These are phyloP conservation scores for Columbina picui DNA, from an alignment of 2,113 vertebrate species.

Conservation along the genomic window DNA sequence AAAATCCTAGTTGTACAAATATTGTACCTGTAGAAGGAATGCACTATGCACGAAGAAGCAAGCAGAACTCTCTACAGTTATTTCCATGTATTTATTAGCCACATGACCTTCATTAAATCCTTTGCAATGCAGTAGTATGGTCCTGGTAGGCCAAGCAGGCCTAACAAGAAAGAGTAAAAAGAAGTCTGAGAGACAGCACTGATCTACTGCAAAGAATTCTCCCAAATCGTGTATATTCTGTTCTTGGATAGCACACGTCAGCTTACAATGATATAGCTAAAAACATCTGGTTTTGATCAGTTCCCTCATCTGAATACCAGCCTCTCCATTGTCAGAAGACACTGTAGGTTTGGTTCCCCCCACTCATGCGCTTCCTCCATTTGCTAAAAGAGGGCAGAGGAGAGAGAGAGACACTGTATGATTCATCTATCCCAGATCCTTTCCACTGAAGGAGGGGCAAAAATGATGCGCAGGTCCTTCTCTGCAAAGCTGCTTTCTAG, in stretches of 20 bases:
- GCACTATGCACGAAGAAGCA: neutral
- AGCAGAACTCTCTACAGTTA: neutral
- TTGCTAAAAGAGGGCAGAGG: neutral
- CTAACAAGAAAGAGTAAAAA: neutral
- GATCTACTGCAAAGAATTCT: neutral
- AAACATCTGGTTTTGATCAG: neutral
- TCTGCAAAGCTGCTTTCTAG: neutral
- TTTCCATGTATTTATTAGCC: neutral
- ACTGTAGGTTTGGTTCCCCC: neutral
- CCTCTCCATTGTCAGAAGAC: neutral
- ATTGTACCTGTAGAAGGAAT: neutral
- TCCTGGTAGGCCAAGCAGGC: neutral
- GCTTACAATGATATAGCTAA: neutral
- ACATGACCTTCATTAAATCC: neutral
- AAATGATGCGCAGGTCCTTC: neutral
- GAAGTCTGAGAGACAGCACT: neutral
- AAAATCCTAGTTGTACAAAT: neutral
- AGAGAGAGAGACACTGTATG: neutral
- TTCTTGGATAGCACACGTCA: neutral
- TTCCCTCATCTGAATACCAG: rapidly evolving
- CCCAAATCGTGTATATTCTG: rapidly evolving
- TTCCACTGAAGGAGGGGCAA: neutral
- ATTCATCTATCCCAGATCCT: neutral
- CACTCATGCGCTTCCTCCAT: neutral
- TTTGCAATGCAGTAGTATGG: neutral